phyloP scores from a whole-genome alignment of 2,888 invertebrate species.

The Apodemia zela region DNA sequence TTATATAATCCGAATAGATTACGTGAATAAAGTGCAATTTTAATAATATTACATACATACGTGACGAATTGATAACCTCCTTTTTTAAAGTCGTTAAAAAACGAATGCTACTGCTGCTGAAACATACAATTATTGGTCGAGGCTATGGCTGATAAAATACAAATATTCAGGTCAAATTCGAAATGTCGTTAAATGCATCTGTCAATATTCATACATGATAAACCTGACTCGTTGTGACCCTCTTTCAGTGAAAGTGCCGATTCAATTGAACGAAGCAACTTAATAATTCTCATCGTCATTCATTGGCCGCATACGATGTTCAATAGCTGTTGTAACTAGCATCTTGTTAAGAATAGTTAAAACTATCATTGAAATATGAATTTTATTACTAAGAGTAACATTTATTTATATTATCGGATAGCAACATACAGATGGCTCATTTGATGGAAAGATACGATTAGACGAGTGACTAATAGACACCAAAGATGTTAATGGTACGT shows the following conservation, averaged over 20 bases:
- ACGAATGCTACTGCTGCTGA: not conserved
- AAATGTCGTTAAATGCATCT: not conserved
- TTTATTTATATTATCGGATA: too few species aligned
- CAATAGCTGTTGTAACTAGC: slow-evolving; percentile 8
- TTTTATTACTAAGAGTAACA: not conserved
- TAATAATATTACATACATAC: too few species aligned
- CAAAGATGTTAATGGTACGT: too few species aligned
- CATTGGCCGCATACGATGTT: slow-evolving; percentile 23
- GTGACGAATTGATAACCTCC: too few species aligned
- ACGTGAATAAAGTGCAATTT: too few species aligned
- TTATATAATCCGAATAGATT: too few species aligned
- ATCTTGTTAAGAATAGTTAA: not conserved
- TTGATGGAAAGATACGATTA: too few species aligned
- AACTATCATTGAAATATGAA: not conserved
- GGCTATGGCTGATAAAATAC: not conserved
- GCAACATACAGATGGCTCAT: too few species aligned
- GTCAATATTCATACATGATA: slow-evolving; percentile 12
- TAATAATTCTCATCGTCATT: slow-evolving; percentile 32
- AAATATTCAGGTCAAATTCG: slow-evolving; percentile 4
- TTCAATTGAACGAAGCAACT: slow-evolving; percentile 32
- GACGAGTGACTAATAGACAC: too few species aligned
- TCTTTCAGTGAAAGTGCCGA: slow-evolving; percentile 44
- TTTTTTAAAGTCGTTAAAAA: too few species aligned
- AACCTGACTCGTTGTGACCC: slow-evolving; percentile 30
- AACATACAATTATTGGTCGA: not conserved